Evolutionary conservation across 2,888 invertebrate genomes (phyloP).

Genomic region (Scaptomyza flava): DNA sequence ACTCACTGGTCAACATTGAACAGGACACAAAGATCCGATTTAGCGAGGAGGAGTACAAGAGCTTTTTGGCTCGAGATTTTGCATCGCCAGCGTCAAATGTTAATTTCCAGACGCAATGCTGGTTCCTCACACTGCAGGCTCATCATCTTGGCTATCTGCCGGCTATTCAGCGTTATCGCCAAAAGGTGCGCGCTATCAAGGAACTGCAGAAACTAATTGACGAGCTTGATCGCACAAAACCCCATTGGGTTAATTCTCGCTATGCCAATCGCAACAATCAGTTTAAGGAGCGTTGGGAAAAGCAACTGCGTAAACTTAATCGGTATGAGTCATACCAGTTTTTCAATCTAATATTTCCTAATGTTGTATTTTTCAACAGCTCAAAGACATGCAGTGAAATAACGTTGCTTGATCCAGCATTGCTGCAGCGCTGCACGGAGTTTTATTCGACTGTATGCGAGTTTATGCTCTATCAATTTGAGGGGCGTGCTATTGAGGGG

Average conservation of each 20-base stretch:
- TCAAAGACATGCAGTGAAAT: conserved; percentile 97
- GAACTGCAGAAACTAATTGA: conserved; percentile 95
- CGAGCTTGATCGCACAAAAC: conserved; percentile 92
- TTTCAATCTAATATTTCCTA: background rate
- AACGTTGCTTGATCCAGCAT: conserved; percentile 92
- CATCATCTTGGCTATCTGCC: conserved; percentile 97
- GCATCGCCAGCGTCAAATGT: conserved; percentile 86
- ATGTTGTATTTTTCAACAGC: conserved; percentile 83
- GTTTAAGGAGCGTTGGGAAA: conserved; percentile 93
- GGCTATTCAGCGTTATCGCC: conserved; percentile 92
- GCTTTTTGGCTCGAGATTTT: conserved; percentile 74
- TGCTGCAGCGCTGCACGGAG: conserved; percentile 92
- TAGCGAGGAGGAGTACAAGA: conserved; percentile 90
- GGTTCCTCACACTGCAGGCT: conserved; percentile 97
- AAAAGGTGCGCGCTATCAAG: conserved; percentile 88
- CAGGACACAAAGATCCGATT: conserved; percentile 93
- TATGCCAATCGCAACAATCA: conserved; percentile 92
- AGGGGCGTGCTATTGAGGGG: conserved; percentile 85
- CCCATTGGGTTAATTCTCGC: conserved; percentile 92
- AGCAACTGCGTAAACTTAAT: conserved; percentile 91
- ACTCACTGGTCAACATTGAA: conserved; percentile 89
- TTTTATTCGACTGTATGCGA: conserved; percentile 95
- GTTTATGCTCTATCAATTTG: conserved; percentile 89
- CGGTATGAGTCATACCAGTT: conserved; percentile 84
- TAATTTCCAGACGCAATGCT: conserved; percentile 98